These are phyloP conservation scores for Cryptocephalus primarius DNA, from an alignment of 2,888 invertebrate genomes.

Conservation along the genomic window DNA sequence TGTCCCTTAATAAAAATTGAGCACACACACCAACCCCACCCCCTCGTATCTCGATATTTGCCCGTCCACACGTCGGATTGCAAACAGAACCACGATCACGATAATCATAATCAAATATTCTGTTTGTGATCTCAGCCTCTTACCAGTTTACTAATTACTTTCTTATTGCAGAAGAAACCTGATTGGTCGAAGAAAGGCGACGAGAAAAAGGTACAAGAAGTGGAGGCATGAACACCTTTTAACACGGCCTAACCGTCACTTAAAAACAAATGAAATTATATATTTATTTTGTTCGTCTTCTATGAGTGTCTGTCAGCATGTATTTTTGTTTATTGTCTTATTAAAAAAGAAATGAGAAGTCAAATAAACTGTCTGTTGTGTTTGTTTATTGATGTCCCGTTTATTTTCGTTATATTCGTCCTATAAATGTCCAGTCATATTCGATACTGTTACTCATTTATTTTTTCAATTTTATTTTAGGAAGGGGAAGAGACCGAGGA, in stretches of 20 bases:
- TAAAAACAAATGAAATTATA: constrained; percentile 4
- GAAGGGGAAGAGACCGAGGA: constrained; percentile 16
- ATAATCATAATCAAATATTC: too few species aligned
- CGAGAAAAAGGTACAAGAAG: constrained; percentile 76
- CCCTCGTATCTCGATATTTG: too few species aligned
- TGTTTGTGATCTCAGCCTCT: too few species aligned
- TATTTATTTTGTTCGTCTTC: constrained; percentile 17
- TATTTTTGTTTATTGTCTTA: constrained; percentile 16
- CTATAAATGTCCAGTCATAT: too few species aligned
- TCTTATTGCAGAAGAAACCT: constrained; percentile 73
- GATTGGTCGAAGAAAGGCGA: constrained; percentile 91
- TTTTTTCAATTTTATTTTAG: constrained; percentile 9
- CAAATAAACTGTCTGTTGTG: constrained; percentile 2
- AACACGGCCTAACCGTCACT: too few species aligned
- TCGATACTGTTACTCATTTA: not conserved
- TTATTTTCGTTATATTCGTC: not conserved
- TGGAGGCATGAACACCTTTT: constrained; percentile 59
- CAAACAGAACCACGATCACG: too few species aligned
- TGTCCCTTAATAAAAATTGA: too few species aligned
- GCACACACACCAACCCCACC: too few species aligned
- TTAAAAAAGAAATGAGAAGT: constrained; percentile 8
- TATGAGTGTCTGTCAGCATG: constrained; percentile 14
- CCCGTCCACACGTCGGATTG: too few species aligned
- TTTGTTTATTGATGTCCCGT: constrained; percentile 8
- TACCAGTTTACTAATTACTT: not conserved